These are phyloP conservation scores for Achatina immaculata DNA, from an alignment of 1,140 invertebrate genomes.

Conservation along the genomic window DNA sequence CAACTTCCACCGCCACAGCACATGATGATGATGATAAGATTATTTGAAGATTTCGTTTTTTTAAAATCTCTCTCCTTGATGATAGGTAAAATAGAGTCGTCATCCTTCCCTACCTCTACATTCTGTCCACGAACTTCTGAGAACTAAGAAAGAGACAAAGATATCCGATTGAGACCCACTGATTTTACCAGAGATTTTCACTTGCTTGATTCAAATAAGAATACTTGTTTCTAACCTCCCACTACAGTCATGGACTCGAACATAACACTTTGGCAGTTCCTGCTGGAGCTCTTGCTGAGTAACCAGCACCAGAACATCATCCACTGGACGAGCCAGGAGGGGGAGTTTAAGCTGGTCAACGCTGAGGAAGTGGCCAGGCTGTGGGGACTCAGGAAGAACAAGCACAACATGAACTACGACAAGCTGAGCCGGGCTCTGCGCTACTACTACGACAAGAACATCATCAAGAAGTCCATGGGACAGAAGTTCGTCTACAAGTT, in stretches of 20 bases:
- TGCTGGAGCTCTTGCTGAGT: conserved; percentile 81
- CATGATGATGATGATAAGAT: too few species aligned
- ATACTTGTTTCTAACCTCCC: too few species aligned
- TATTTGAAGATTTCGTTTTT: too few species aligned
- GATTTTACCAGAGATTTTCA: too few species aligned
- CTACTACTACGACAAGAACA: conserved; percentile 99
- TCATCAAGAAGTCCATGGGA: conserved; percentile 92
- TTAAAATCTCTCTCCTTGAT: too few species aligned
- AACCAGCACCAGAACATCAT: conserved; percentile 97
- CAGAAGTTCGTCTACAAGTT: conserved; percentile 99
- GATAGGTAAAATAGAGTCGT: too few species aligned
- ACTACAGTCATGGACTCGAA: conserved; percentile 68
- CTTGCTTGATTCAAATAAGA: too few species aligned
- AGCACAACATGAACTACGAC: conserved; percentile 99
- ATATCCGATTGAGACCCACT: too few species aligned
- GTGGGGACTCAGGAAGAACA: conserved; percentile 98
- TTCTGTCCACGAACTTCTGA: too few species aligned
- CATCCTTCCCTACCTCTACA: too few species aligned
- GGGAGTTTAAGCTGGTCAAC: conserved; percentile 98
- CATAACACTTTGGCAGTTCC: conserved; percentile 71
- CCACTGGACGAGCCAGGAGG: conserved; percentile 97
- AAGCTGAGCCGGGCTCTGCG: conserved; percentile 95
- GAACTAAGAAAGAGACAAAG: too few species aligned
- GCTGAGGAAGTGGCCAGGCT: conserved; percentile 96
- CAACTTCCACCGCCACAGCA: too few species aligned